Base-by-base conservation (phyloP, 1,140 invertebrate species). In the Heliconius nattereri region DNA sequence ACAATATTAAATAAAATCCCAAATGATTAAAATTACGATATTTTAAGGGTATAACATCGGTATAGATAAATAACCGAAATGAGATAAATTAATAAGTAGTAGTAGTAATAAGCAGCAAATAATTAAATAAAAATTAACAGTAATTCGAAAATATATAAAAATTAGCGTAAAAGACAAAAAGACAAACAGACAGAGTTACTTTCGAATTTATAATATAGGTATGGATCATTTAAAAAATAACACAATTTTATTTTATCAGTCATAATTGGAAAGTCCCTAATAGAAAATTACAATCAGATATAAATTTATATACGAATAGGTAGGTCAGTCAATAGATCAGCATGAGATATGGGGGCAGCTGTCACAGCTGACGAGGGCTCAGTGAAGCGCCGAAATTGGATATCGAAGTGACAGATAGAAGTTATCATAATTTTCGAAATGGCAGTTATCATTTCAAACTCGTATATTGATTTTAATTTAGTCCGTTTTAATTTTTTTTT, bases 291-390 rank as follows among this genome's bases (percentile, higher is more conserved):
- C 9, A 66, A 66, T 66, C 60, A 13, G 60, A 66, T 66, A 66
- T 66, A 66, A 26, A 66, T 29, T 23, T 66, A 66, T 26, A 66
- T 66, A 26, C 60, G 11, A 29, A 29, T 66, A 66, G 60, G 23
- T 66, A 26, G 60, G 60, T 26, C 26, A 66, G 60, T 76, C 75
- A 71, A 20, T 76, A 76, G 54, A 45, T 66, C 29, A 76, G 37
- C 23, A 75, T 75, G 52, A 75, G 60, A 70, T 76, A 79, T 74
- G 66, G 73, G 54, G 80, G 71, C 80, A 75, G 83, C 75, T 82
- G 83, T 84, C 83, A 84, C 71, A 66, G 26, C 40, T 88, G 87
- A 88, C 79, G 75, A 88, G 86, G 87, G 87, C 87, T 76, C 79
- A 79, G 49, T 75, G 76, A 75, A 83, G 57, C 80, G 78, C 75